phyloP scores from a whole-genome alignment of 2,113 vertebrate genomes.

The Lophura nycthemera region DNA sequence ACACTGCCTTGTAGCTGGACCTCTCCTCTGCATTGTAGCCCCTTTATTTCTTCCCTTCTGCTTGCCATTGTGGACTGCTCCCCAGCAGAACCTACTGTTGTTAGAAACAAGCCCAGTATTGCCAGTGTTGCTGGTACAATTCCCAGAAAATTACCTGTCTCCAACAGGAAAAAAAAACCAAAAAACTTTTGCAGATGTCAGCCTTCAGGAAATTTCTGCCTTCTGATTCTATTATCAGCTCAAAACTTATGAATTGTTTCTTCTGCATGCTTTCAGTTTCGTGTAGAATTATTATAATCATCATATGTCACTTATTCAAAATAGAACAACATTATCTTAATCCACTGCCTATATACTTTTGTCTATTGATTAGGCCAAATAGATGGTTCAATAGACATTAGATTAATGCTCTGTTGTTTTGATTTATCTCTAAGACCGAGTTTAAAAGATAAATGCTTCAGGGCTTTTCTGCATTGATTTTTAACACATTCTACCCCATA shows the following conservation, averaged over 20 bases:
- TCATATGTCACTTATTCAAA: background rate
- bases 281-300: background rate
- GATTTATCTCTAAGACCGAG: background rate
- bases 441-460: background rate
- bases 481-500: background rate
- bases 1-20: background rate
- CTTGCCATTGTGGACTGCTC: background rate
- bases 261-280: background rate
- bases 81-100: rapidly evolving
- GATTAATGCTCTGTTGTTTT: background rate
- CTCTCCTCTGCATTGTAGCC: background rate
- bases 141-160: background rate
- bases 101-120: background rate
- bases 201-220: background rate
- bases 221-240: background rate
- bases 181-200: background rate
- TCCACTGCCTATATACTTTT: background rate
- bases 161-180: background rate
- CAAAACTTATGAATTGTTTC: background rate
- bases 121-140: background rate
- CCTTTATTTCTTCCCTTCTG: background rate
- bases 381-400: background rate
- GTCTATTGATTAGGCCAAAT: no score
- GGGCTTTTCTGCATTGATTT: background rate
- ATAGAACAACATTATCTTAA: background rate